Evolutionary conservation across 2,888 invertebrate species (phyloP), one percentile per base, ranked within the genome.

Genomic region (Apeira syringaria): DNA sequence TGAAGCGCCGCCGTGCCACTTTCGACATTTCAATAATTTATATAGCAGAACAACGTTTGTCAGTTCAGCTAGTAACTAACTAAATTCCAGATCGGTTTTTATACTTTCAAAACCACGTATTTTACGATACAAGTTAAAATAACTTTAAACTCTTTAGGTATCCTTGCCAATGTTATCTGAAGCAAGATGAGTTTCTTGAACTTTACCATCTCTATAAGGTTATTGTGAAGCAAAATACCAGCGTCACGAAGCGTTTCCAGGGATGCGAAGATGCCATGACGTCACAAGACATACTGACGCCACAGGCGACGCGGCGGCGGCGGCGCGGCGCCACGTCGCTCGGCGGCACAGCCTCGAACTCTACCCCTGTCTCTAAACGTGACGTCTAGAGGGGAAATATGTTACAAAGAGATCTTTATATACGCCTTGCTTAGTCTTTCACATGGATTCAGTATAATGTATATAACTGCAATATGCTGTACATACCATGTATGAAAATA

Each of bases 291-390:
- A 9, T 13, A 7, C 15, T 44, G 37, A 44, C 44, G 43, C 37
- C 43, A 24, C 24, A 24, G 4, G 24, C 8, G 8, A 8, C 5
- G 24, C 8, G 9, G 24, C 3, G 37, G 28, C 12, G 8, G 15
- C 36, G 37, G 6, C 33, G 35, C 9, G n/a, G 46, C n/a, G 26
- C 38, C 46, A 39, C 50, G 50, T 37, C 50, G 42, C n/a, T n/a
- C n/a, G n/a, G n/a, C 47, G 50, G 50, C 50, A 47, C 39, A 45
- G n/a, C 7, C 10, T 24, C 29, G 25, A 34, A 44, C 20, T 20
- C 38, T 33, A 38, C 44, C 17, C 27, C 20, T 20, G 25, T 25
- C 25, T 26, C 3, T 9, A 33, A 9, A 25, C n/a, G 25, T 11
- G 8, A 8, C 18, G 32, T 12, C n/a, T n/a, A n/a, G n/a, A n/a